A percentile compares a stretch with the other conserved stretches of the same genome.
Evolutionary conservation across 1,140 invertebrate species (phyloP).

Genomic region (Macrobrachium nipponense): DNA sequence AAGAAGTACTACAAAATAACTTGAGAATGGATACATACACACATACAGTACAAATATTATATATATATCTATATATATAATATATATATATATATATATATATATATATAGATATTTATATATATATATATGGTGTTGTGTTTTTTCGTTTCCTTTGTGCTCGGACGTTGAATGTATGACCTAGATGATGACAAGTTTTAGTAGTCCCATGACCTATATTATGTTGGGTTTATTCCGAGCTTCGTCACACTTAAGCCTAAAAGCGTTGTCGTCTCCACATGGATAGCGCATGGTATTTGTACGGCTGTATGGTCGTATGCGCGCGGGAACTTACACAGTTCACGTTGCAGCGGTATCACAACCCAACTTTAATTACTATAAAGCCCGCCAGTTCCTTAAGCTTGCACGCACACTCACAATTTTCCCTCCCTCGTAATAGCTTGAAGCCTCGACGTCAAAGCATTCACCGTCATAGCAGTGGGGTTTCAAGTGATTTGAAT

Average conservation of each 20-base stretch:
- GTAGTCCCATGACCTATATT: not conserved
- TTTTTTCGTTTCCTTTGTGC: not conserved
- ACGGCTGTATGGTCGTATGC: not conserved
- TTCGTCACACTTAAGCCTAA: not conserved
- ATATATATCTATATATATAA: not conserved
- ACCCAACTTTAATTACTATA: constrained; percentile 58
- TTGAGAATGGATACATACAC: not conserved
- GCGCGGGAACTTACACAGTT: not conserved
- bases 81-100: not conserved
- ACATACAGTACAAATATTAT: not conserved
- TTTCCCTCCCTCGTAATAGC: too few species aligned
- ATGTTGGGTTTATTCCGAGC: not conserved
- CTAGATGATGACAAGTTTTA: too few species aligned
- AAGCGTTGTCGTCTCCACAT: not conserved
- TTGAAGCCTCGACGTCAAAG: not conserved
- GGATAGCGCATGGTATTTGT: not conserved
- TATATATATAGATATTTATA: not conserved
- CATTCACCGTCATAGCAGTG: too few species aligned
- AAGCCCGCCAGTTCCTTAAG: constrained; percentile 48
- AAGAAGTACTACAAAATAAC: not conserved
- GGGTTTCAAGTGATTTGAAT: not conserved
- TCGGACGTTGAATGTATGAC: not conserved
- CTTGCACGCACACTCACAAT: constrained; percentile 44
- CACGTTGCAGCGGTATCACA: constrained; percentile 31
- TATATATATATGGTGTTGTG: not conserved